Evolutionary conservation across 2,888 invertebrate genomes (phyloP), one percentile per base, ranked within the genome.

Genomic region (Danaus chrysippus): DNA sequence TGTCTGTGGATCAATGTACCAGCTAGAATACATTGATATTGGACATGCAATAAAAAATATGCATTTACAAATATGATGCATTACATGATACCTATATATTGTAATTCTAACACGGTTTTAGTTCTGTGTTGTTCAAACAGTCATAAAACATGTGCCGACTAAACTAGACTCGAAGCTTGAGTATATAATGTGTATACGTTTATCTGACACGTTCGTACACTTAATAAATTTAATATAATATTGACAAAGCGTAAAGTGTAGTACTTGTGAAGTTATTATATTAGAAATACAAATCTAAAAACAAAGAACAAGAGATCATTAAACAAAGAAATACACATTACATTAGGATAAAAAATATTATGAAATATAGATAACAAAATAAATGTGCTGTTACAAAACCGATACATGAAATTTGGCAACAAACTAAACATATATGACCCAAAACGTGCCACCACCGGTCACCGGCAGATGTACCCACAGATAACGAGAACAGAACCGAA

Each of bases 331-430:
- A 8, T 6, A 34, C 23, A 3, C 23, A 3, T 34, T 34, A 34
- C 6, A 34, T 3, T 34, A 5, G 23, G 23, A 5, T 34, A 34
- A 34, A n/a, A 34, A 5, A 34, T 34, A 8, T 34, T 34, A 34
- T 34, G 23, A 34, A 34, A 34, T 49, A 52, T 23, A 58, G n/a
- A 49, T 46, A 19, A n/a, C 5, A n/a, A 17, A n/a, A 43, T 10
- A 17, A 15, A 17, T 17, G 17, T 17, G 17, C 17, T 10, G 10
- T 17, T 49, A 49, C 17, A 10, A 62, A 64, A 67, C 60, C 62
- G 60, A 56, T 62, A 67, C 64, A 64, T 58, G 60, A 56, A 64
- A 64, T 67, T 67, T 67, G 66, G 66, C 66, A 66, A 66, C 66
- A 60, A 61, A 34, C 60, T 61, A 56, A 64, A 64, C 66, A 59